Base-by-base conservation (phyloP, 2,888 invertebrate species). In the Drosophila austrosaltans region DNA sequence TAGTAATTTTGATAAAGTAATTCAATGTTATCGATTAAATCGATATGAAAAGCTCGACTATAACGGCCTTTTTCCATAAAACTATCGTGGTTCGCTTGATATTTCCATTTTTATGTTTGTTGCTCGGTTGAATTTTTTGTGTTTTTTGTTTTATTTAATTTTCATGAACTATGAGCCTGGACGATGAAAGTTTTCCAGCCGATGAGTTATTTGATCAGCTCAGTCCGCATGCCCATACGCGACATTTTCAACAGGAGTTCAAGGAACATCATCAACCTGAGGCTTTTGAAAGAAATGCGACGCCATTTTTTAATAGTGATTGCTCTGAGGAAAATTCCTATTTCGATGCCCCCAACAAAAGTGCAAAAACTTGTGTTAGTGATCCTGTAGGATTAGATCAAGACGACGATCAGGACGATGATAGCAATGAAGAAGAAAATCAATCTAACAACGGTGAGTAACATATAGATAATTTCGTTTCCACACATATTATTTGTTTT, bases 131-230 rank as follows among this genome's bases (percentile, higher is more conserved):
- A 30, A 16, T 54, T 57, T 22, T 22, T 20, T 40, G 8, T 58
- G 10, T 30, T 56, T 6, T 28, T 20, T 44, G 30, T 57, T 60
- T 25, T 30, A 36, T 62, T 12, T 10, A 36, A 57, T 22, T 30
- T 57, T 12, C 57, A n/a, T 2, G 36, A 16, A 60, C 28, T 22
- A 92, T 92, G 92, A 91, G 89, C 66, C 66, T 91, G 42, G 83
- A 90, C 59, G 91, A 91, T 73, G 91, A 91, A 75, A 91, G 91
- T 66, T 91, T 91, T 69, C 92, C 91, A 3, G 63, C 78, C 0
- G 91, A 90, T 56, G 89, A 87, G 32, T 58, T 89, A 2, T 77
- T 82, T 8, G 83, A 86, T 25, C 73, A 78, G 32, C 53, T 87
- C 36, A 63, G 66, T 2, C 76, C 78, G 25, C 25, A 10, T 60